These are phyloP conservation scores for Alectura lathami DNA, from an alignment of 2,113 vertebrate species.

Conservation along the genomic window DNA sequence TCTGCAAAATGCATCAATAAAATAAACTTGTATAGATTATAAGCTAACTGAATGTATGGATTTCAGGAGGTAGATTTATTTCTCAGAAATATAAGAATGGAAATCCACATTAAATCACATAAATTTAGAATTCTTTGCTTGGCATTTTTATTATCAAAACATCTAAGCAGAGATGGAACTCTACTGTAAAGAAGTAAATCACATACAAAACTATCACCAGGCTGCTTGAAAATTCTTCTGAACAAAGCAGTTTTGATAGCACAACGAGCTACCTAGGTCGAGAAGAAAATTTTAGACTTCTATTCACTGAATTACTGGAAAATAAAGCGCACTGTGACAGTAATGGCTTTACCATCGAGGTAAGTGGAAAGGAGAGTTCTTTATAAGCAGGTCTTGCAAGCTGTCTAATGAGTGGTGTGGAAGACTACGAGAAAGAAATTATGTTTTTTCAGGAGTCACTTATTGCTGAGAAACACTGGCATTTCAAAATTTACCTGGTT, in stretches of 20 bases:
- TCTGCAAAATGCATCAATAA: constrained; percentile 39
- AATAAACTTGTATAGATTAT: constrained; percentile 21
- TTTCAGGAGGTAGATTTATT: constrained; percentile 12
- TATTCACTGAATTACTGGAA: constrained; percentile 1
- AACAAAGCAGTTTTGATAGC: constrained; percentile 31
- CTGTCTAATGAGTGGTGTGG: background rate
- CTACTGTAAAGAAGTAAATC: constrained; percentile 49
- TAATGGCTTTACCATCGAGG: background rate
- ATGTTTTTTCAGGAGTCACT: background rate
- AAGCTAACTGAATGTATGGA: background rate
- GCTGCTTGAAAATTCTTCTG: constrained; percentile 14
- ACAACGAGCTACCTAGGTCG: constrained; percentile 1
- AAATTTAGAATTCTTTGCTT: constrained; percentile 19
- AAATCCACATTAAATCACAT: constrained; percentile 29
- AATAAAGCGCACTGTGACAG: constrained; percentile 17
- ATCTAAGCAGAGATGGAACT: constrained; percentile 29
- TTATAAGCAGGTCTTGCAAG: constrained; percentile 9
- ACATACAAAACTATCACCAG: constrained; percentile 39
- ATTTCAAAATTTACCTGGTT: constrained; percentile 3
- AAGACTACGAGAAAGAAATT: background rate
- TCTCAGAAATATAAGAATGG: background rate
- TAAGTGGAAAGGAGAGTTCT: background rate
- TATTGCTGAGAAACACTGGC: background rate
- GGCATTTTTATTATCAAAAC: constrained; percentile 45
- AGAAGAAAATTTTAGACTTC: constrained; percentile 33